Evolutionary conservation across 2,113 vertebrate species (phyloP), one percentile per base, ranked within the genome.

Genomic region (Tetrao urogallus): DNA sequence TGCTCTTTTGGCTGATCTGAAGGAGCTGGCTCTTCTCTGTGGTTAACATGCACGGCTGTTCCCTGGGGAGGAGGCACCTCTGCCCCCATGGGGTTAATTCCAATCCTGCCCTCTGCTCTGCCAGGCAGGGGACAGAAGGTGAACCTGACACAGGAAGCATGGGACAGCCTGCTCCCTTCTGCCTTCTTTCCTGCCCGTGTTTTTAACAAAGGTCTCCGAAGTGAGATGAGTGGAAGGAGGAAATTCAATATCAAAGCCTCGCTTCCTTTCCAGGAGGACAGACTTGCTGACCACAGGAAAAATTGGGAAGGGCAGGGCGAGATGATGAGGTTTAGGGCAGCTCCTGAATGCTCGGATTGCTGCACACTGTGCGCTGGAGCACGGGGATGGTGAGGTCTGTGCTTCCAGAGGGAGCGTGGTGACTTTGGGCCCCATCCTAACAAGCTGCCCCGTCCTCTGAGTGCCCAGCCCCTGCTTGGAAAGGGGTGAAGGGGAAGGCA

Each of bases 261-360:
- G 63, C 73, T 94, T 97, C 95, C 94, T 90, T n/a, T 90, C 93
- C 90, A 84, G 93, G 61, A 92, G 48, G 73, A 63, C 57, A 85
- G 71, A 74, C 38, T 57, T 66, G 91, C 82, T 95, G 92, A 92
- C 30, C 0, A 2, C 32, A 32, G 65, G 67, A 71, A 82, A 95
- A 89, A 34, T 0, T 2, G 61, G 38, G 72, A 88, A 65, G 86
- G 82, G 48, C 88, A 74, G 93, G 73, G 52, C 40, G 17, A 27
- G 38, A 79, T 32, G 28, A n/a, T 34, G 50, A 42, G 48, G 32
- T 56, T 54, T 25, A 64, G 40, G 52, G 18, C 17, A n/a, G 28
- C 61, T 65, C 54, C 72, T 6, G 38, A 57, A 20, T 22, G 27
- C 45, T 78, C 8, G 17, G 25, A 20, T 32, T 16, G 16, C 47